Evolutionary conservation across 2,113 vertebrate species (phyloP).

Genomic region (Melanotaenia duboulayi): DNA sequence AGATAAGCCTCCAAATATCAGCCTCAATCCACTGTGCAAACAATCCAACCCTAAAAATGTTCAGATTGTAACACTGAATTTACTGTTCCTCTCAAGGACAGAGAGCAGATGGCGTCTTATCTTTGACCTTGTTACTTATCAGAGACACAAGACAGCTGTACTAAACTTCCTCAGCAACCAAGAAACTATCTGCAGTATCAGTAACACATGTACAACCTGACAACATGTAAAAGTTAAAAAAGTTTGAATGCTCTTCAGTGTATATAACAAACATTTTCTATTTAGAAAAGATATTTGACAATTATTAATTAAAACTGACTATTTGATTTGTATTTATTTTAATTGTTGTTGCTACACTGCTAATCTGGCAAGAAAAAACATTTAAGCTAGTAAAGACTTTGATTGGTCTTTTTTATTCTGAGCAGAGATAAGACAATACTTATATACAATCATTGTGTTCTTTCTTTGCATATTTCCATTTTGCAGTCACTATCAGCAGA

Average conservation of each 20-base stretch:
- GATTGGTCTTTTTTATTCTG: too few relatives aligned
- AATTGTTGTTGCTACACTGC: too few relatives aligned
- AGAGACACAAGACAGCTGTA: slow-evolving; percentile 27
- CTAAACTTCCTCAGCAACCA: slow-evolving; percentile 1
- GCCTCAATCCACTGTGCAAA: neutral
- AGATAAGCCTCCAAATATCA: too few relatives aligned
- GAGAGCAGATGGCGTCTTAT: slow-evolving; percentile 61
- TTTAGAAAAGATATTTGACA: too few relatives aligned
- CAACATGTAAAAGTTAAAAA: neutral
- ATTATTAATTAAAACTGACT: too few relatives aligned
- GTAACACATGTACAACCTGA: neutral
- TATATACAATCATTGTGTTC: slow-evolving; percentile 39
- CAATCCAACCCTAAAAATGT: neutral
- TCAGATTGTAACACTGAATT: slow-evolving; percentile 1
- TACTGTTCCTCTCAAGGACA: slow-evolving; percentile 39
- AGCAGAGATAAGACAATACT: slow-evolving; percentile 26
- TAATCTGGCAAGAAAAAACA: too few relatives aligned
- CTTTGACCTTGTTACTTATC: slow-evolving; percentile 55
- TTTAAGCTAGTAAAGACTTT: too few relatives aligned
- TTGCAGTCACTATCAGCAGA: slow-evolving; percentile 9
- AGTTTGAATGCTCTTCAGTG: neutral
- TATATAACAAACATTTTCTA: neutral
- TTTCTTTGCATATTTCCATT: slow-evolving; percentile 1
- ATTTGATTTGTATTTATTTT: too few relatives aligned
- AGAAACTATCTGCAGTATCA: neutral